These are phyloP conservation scores for Gymnodraco acuticeps DNA, from an alignment of 2,797 vertebrate genomes.

Conservation along the genomic window DNA sequence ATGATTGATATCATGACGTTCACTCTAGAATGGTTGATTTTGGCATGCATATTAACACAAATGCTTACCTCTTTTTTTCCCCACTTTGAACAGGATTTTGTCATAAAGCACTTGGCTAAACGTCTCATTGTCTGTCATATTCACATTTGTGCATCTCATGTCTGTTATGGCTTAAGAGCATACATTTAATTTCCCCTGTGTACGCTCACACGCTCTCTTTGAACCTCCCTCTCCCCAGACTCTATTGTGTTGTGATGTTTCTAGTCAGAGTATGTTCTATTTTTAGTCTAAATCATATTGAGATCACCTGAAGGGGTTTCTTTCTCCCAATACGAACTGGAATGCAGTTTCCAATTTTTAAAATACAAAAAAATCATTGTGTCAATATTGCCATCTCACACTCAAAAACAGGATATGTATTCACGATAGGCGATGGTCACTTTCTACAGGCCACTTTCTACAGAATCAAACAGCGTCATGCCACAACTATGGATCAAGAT, in stretches of 20 bases:
- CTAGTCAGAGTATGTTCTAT: constrained; percentile 64
- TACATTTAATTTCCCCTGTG: constrained; percentile 51
- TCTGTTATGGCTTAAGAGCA: constrained; percentile 87
- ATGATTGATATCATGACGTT: constrained; percentile 84
- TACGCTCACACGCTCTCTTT: constrained; percentile 44
- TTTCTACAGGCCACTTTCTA: constrained; percentile 83
- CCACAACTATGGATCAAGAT: constrained; percentile 80
- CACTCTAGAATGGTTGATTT: constrained; percentile 84
- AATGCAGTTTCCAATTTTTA: constrained; percentile 61
- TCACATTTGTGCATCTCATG: constrained; percentile 78
- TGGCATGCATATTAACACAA: constrained; percentile 89
- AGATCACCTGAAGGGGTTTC: constrained; percentile 45
- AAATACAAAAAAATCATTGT: constrained; percentile 67
- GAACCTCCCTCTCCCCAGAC: constrained; percentile 32
- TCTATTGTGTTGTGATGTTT: constrained; percentile 39
- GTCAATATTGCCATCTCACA: constrained; percentile 78
- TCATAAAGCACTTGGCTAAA: constrained; percentile 75
- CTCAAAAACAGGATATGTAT: constrained; percentile 73
- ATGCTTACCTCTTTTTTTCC: constrained; percentile 71
- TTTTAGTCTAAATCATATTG: constrained; percentile 47
- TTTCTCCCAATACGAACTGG: constrained; percentile 53
- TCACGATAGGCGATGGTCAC: constrained; percentile 80
- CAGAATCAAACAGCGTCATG: constrained; percentile 84
- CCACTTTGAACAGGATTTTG: constrained; percentile 70
- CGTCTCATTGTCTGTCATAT: constrained; percentile 64